Percentiles rank a stretch among this genome's conserved stretches.
These are phyloP conservation scores for Campaea margaritaria DNA, from an alignment of 2,888 invertebrate species.

Conservation along the genomic window DNA sequence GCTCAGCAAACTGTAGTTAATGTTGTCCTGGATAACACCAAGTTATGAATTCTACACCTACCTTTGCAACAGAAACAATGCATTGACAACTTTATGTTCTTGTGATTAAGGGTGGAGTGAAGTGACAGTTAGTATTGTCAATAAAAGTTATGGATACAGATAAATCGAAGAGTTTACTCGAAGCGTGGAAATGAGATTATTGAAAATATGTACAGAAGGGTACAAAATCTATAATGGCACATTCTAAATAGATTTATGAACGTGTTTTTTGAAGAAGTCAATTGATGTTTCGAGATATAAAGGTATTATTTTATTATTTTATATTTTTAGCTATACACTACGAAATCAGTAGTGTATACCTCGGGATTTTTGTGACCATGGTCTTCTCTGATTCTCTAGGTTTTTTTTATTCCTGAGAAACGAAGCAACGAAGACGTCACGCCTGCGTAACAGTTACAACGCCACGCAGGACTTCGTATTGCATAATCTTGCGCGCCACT, in stretches of 20 bases:
- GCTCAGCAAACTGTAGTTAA: slow-evolving; percentile 2
- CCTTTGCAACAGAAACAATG: slow-evolving; percentile 8
- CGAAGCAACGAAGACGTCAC: no score
- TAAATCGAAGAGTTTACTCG: slow-evolving; percentile 15
- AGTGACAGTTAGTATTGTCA: not conserved
- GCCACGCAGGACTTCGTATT: no score
- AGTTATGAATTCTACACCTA: slow-evolving; percentile 11
- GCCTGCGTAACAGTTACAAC: no score
- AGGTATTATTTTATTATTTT: no score
- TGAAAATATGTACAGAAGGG: slow-evolving; percentile 9
- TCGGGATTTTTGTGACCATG: no score
- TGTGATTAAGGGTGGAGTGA: slow-evolving; percentile 2
- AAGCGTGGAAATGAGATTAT: slow-evolving; percentile 12
- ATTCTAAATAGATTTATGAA: not conserved
- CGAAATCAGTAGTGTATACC: no score
- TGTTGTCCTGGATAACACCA: slow-evolving; percentile 14
- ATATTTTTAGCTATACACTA: no score
- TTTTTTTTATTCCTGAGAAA: no score
- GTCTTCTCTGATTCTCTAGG: no score
- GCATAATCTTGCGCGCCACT: no score
- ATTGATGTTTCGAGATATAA: no score
- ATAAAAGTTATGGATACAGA: slow-evolving; percentile 18
- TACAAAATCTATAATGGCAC: not conserved
- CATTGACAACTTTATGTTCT: not conserved
- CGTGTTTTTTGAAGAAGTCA: no score